Conservation (phyloP, 30 jellyfish, hydroid and myxozoan species). For the Aurelia sp. region DNA sequence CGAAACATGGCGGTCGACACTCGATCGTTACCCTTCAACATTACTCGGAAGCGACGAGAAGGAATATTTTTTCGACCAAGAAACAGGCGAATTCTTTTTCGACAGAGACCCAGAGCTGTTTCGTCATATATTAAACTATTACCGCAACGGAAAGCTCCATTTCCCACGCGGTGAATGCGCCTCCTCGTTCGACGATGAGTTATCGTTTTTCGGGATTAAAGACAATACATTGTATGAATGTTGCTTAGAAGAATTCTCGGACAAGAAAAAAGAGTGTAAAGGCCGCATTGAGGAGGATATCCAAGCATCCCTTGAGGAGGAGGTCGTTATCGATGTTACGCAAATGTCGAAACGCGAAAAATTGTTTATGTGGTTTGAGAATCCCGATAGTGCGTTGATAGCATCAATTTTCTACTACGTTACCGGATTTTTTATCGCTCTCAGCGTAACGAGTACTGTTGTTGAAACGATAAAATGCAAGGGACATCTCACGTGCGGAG, state of each 20-base stretch:
- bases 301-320: constrained; percentile 48
- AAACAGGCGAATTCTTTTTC: constrained; percentile 78
- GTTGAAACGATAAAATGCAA: constrained; percentile 89
- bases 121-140: constrained; percentile 80
- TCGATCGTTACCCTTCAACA: constrained; percentile 77
- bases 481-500: constrained; percentile 83
- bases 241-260: constrained; percentile 83
- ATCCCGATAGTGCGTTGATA: constrained; percentile 84
- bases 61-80: constrained; percentile 83
- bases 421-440: constrained; percentile 92
- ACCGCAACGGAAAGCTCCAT: constrained; percentile 89
- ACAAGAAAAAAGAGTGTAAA: constrained; percentile 71
- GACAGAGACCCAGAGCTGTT: constrained; percentile 96
- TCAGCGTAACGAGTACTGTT: constrained; percentile 85
- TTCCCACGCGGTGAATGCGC: constrained; percentile 92
- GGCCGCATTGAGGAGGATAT: constrained; percentile 78
- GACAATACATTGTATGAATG: constrained; percentile 75
- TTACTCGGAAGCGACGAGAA: constrained; percentile 92
- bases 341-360: constrained; percentile 68
- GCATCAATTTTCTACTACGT: constrained; percentile 83
- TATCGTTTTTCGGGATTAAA: constrained; percentile 86
- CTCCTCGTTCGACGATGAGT: constrained; percentile 83
- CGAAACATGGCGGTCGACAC: constrained; percentile 87
- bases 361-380: constrained; percentile 88
- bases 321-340: constrained; percentile 42